Conservation (phyloP, 1,140 invertebrate species). For the Anastrepha ludens region DNA sequence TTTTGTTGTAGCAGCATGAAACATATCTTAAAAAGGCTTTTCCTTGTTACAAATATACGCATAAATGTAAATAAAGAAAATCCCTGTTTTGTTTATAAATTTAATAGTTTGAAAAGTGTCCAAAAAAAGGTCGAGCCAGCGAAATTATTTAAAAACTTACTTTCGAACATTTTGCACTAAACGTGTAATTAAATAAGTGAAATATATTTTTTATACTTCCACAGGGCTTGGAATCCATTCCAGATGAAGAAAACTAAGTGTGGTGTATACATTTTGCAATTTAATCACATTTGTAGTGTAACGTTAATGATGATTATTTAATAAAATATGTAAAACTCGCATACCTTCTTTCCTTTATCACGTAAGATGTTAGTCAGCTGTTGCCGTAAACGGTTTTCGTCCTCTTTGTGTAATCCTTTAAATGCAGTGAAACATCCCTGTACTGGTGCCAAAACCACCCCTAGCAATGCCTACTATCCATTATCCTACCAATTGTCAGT, state of each 20-base stretch:
- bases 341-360: neutral
- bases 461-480: conserved; percentile 62
- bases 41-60: neutral
- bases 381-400: neutral
- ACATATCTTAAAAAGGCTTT: neutral
- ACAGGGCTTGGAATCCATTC: conserved; percentile 77
- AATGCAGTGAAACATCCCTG: conserved; percentile 48
- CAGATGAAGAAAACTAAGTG: conserved; percentile 74
- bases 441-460: conserved; percentile 65
- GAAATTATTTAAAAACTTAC: too few relatives aligned
- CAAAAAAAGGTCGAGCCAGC: too few relatives aligned
- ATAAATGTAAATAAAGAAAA: too few relatives aligned
- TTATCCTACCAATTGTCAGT: conserved; percentile 63
- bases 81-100: too few relatives aligned
- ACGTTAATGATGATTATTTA: neutral
- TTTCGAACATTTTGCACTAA: too few relatives aligned
- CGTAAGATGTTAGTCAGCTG: neutral
- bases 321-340: conserved; percentile 24
- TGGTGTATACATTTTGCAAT: conserved; percentile 19
- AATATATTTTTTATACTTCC: conserved; percentile 62
- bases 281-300: conserved; percentile 33
- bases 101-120: too few relatives aligned
- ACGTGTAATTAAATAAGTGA: too few relatives aligned
- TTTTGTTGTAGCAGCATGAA: neutral
- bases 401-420: conserved; percentile 11